phyloP scores from a whole-genome alignment of 64 coral and sea anemone genomes.

The Acropora tenuis region DNA sequence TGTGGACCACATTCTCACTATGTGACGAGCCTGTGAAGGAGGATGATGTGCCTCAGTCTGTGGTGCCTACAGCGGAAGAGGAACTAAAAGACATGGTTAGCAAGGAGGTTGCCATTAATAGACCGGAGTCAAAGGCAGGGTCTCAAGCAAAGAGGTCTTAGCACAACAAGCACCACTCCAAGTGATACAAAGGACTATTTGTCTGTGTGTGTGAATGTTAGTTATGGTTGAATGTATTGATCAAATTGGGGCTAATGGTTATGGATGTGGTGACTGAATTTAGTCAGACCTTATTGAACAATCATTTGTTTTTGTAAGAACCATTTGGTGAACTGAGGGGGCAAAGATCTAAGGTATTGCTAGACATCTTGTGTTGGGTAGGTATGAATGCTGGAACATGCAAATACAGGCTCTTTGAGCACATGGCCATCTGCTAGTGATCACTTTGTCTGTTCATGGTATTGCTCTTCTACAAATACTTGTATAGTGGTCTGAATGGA shows the following conservation, averaged over 20 bases:
- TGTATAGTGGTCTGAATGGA: too few relatives aligned
- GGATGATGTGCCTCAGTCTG: background rate
- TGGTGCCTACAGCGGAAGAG: background rate
- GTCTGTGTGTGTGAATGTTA: background rate
- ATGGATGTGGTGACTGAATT: background rate
- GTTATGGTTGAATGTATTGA: background rate
- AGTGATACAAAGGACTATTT: background rate
- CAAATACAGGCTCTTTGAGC: background rate
- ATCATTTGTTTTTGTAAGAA: background rate
- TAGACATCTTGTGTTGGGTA: background rate
- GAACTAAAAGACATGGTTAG: background rate
- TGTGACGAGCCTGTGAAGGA: background rate
- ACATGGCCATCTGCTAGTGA: background rate
- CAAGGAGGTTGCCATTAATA: background rate
- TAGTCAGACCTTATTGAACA: background rate
- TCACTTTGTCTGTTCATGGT: background rate
- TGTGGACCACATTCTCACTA: background rate
- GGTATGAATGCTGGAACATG: background rate
- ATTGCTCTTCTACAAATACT: background rate
- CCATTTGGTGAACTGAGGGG: background rate
- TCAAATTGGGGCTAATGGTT: background rate
- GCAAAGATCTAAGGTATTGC: constrained; percentile 8
- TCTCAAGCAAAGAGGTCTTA: background rate
- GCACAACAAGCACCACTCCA: background rate
- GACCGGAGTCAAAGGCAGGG: background rate